Evolutionary conservation across 1,140 invertebrate species (phyloP), one percentile per base, ranked within the genome.

Genomic region (Aplysia californica): DNA sequence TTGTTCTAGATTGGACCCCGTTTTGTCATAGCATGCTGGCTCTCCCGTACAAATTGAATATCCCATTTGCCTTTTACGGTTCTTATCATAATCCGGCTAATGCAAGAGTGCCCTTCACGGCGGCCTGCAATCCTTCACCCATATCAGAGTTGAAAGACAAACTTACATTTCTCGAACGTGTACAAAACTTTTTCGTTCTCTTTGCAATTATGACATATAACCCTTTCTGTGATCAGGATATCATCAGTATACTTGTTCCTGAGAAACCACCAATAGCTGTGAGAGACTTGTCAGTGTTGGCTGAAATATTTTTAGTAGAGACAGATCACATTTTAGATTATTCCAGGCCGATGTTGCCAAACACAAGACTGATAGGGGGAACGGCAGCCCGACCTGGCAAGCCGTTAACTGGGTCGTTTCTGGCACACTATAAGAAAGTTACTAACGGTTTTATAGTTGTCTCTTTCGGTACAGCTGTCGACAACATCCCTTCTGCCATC

Each of bases 311-410:
- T 58, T 38, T 85, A 20, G 31, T 79, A 5, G 79, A 82, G n/a
- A 20, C 61, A 0, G 82, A 85, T 69, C 50, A 76, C n/a, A 38
- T 82, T 1, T 31, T 83, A 5, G 82, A 84, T 56, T 83, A 80
- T 61, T 76, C 83, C 0, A 35, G 39, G 23, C 77, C 83, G 2
- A 44, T 56, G 10, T 58, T 84, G 15, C 80, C 82, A 1, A 79
- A 85, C n/a, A 65, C 79, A 2, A 80, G 76, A n/a, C 73, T 74
- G 18, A 78, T 83, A 61, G 83, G 83, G n/a, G 79, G 79, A 29
- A 38, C 80, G 21, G 65, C 80, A 15, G 61, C 78, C 15, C 39
- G 65, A 36, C 58, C 73, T 1, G 38, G 71, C 15, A 79, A 75
- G 23, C 67, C 73, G 15, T 21, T 84, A 5, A 26, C 64, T 0